A percentile compares a stretch with the other conserved stretches of the same genome.
Evolutionary conservation across 1,140 invertebrate genomes (phyloP).

Genomic region (Portunus trituberculatus): DNA sequence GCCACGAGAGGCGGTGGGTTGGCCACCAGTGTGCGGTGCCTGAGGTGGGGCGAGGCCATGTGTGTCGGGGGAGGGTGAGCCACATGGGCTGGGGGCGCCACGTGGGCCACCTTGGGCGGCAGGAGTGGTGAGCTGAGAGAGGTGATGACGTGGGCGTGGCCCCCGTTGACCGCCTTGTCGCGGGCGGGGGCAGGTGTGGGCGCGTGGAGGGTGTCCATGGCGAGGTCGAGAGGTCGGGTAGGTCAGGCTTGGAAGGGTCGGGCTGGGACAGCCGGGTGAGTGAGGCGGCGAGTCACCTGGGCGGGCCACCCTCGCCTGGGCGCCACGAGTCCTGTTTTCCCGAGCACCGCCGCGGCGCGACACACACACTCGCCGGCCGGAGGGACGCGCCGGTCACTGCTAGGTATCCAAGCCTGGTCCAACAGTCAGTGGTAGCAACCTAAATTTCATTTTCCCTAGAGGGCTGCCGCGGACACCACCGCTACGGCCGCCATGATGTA

Average conservation of each 20-base stretch:
- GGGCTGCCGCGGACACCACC: neutral
- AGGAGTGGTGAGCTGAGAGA: slow-evolving; percentile 63
- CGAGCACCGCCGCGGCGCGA: slow-evolving; percentile 24
- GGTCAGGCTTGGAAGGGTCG: neutral
- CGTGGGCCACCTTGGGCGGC: slow-evolving; percentile 62
- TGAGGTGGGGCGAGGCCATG: slow-evolving; percentile 59
- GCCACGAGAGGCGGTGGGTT: neutral
- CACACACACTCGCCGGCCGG: neutral
- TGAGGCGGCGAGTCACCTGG: neutral
- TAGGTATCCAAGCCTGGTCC: slow-evolving; percentile 64
- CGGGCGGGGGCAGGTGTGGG: slow-evolving; percentile 60
- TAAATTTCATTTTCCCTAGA: slow-evolving; percentile 61
- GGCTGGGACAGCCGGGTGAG: neutral
- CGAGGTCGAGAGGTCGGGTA: slow-evolving; percentile 28
- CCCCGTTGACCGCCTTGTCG: slow-evolving; percentile 69
- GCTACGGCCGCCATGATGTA: slow-evolving; percentile 43
- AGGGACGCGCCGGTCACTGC: slow-evolving; percentile 28
- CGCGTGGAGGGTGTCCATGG: slow-evolving; percentile 66
- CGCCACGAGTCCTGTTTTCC: neutral
- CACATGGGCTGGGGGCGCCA: slow-evolving; percentile 46
- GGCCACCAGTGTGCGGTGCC: slow-evolving; percentile 56
- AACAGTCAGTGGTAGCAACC: slow-evolving; percentile 56
- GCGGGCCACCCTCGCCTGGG: neutral
- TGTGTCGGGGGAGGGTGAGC: slow-evolving; percentile 44
- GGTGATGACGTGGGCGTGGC: slow-evolving; percentile 69